Evolutionary conservation across 2,113 vertebrate genomes (phyloP).

Genomic region (Panthera leo): DNA sequence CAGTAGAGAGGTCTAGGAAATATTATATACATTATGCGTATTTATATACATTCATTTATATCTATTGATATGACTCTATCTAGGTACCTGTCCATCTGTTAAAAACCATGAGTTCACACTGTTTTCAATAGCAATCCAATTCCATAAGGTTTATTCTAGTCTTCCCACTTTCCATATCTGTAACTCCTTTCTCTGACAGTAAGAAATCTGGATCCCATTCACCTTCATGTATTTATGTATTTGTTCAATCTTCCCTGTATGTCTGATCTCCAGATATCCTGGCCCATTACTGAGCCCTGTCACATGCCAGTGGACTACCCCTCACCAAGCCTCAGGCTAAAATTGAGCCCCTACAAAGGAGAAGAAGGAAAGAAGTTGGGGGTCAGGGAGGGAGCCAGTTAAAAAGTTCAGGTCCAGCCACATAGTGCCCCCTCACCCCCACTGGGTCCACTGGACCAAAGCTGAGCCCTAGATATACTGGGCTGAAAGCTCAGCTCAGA

Average conservation of each 20-base stretch:
- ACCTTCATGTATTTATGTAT: slow-evolving; percentile 20
- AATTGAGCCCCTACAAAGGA: not conserved
- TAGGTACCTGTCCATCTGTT: not conserved
- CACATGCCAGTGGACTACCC: not conserved
- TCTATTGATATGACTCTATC: not conserved
- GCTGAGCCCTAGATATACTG: not conserved
- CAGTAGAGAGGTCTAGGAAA: not conserved
- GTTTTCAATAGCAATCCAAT: not conserved
- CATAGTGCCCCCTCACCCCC: fast-evolving
- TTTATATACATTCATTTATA: not conserved
- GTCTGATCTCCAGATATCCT: not conserved
- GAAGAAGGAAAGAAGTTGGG: not conserved
- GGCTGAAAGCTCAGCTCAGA: not conserved
- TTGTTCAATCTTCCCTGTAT: not conserved
- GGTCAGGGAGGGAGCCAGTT: not conserved
- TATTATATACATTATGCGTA: not conserved
- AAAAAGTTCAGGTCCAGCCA: not conserved
- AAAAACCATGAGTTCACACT: not conserved
- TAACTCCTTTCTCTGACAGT: not conserved
- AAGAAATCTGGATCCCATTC: slow-evolving; percentile 25
- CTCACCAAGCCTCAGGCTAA: not conserved
- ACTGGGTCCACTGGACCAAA: not conserved
- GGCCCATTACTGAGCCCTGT: not conserved
- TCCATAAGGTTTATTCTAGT: not conserved
- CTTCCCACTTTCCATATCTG: not conserved